These are phyloP conservation scores for Carduelis carduelis DNA, from an alignment of 2,797 vertebrate species.

Conservation along the genomic window DNA sequence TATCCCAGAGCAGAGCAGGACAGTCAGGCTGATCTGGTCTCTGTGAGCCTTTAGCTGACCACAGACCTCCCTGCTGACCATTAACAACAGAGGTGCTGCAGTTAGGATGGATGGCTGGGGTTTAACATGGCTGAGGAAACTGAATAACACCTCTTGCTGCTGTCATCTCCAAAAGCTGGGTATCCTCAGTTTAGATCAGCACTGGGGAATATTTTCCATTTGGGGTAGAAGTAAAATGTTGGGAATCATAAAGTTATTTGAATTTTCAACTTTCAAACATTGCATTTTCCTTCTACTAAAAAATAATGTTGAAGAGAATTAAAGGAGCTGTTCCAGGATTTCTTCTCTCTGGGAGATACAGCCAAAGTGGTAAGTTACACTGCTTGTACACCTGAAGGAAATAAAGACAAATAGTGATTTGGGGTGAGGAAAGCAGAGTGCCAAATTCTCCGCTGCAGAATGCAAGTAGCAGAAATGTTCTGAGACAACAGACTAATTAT, in stretches of 20 bases:
- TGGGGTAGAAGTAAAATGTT: neutral
- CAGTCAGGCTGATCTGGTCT: neutral
- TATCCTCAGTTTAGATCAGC: neutral
- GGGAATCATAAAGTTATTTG: neutral
- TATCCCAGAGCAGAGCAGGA: neutral
- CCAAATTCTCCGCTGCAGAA: neutral
- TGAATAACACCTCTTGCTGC: neutral
- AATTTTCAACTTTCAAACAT: neutral
- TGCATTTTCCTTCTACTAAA: neutral
- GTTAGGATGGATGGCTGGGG: neutral
- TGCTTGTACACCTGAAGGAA: neutral
- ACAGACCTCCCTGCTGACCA: neutral
- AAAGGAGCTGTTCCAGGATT: neutral
- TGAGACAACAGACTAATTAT: neutral
- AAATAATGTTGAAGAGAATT: neutral
- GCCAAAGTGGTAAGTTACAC: neutral
- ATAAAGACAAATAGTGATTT: neutral
- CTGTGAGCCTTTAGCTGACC: neutral
- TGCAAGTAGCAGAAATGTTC: neutral
- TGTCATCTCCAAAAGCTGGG: neutral
- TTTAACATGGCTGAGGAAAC: neutral
- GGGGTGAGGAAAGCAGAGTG: neutral
- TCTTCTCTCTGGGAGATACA: neutral
- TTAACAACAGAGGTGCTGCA: neutral
- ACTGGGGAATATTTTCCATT: neutral